Percentiles rank a stretch among this genome's conserved stretches.
Conservation (phyloP, 30 jellyfish, hydroid and myxozoan genomes). For the Aurelia sp. region DNA sequence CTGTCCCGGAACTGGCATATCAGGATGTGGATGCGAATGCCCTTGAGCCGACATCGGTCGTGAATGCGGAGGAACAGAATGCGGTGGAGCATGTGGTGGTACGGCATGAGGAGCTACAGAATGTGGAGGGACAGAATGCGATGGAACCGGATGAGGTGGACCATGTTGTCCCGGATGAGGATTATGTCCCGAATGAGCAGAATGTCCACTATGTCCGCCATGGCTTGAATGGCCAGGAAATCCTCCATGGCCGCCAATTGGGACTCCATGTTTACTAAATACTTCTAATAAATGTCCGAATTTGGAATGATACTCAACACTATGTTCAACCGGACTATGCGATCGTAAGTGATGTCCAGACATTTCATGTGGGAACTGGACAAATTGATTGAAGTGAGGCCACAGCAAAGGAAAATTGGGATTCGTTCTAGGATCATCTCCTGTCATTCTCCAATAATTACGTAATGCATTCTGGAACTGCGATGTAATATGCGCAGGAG, state of each 20-base stretch:
- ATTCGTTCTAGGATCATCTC: constrained; percentile 67
- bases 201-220: constrained; percentile 42
- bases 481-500: constrained; percentile 98
- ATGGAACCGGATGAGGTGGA: constrained; percentile 46
- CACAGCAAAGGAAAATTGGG: constrained; percentile 75
- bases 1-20: constrained; percentile 66
- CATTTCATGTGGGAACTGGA: constrained; percentile 76
- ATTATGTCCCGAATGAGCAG: constrained; percentile 8
- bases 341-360: constrained; percentile 55
- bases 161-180: constrained; percentile 59
- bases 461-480: constrained; percentile 79
- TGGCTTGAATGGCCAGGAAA: constrained; percentile 45
- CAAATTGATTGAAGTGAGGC: constrained; percentile 76
- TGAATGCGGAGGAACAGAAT: constrained; percentile 27
- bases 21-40: constrained; percentile 62
- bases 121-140: constrained; percentile 9
- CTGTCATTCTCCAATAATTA: constrained; percentile 58
- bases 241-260: constrained; percentile 64
- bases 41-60: constrained; percentile 64
- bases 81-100: constrained; percentile 12
- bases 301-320: constrained; percentile 56
- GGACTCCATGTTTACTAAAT: constrained; percentile 71
- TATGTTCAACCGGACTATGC: constrained; percentile 67
- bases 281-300: constrained; percentile 73
- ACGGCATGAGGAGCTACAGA: constrained; percentile 18